phyloP scores from a whole-genome alignment of 37 sponge, comb jelly and placozoan genomes.

The Mnemiopsis leidyi region DNA sequence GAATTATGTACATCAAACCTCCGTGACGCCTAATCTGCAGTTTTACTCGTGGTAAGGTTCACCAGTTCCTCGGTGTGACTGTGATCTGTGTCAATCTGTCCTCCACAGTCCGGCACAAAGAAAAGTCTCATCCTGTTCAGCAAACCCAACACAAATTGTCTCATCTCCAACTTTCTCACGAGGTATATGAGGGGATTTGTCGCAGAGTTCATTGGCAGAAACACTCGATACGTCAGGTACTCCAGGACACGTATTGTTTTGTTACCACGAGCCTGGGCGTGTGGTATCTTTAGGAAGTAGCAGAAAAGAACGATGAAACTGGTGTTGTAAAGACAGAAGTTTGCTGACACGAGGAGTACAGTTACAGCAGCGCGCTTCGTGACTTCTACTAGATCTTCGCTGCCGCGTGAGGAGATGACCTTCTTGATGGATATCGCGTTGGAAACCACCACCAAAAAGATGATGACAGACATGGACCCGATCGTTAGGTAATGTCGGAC shows the following conservation, averaged over 20 bases:
- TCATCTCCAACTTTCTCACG: background rate
- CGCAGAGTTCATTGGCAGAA: constrained; percentile 16
- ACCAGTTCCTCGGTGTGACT: no score
- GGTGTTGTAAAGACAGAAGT: background rate
- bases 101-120: no score
- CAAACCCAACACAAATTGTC: background rate
- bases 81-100: no score
- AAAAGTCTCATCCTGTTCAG: background rate
- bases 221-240: background rate
- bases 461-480: background rate
- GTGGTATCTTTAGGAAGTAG: background rate
- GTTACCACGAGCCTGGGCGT: no score
- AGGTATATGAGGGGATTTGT: background rate
- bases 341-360: background rate
- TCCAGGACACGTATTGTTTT: background rate
- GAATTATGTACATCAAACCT: no score
- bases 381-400: background rate
- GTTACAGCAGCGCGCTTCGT: background rate
- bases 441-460: background rate
- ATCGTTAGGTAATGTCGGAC: background rate
- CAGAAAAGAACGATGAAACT: background rate
- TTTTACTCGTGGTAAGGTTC: no score
- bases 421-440: background rate
- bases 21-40: no score
- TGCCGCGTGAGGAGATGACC: background rate